phyloP scores from a whole-genome alignment of 2,797 vertebrate genomes.

The Dendrocincla fuliginosa region DNA sequence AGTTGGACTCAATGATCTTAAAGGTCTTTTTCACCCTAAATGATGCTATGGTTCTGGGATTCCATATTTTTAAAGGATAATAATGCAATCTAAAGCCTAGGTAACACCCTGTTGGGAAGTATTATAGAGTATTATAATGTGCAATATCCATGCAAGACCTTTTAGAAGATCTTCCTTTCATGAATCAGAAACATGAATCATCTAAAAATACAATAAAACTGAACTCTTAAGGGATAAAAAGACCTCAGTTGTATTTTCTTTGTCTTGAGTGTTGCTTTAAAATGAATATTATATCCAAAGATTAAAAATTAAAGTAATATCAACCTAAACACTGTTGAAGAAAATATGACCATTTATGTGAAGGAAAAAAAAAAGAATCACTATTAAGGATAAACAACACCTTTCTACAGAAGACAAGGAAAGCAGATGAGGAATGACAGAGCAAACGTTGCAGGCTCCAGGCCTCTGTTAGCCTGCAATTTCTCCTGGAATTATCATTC shows the following conservation, averaged over 20 bases:
- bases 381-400: background rate
- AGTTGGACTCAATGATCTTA: background rate
- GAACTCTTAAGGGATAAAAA: background rate
- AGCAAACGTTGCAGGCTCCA: background rate
- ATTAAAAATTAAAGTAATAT: background rate
- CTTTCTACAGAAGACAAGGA: background rate
- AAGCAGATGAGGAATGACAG: background rate
- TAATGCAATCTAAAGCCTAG: background rate
- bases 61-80: background rate
- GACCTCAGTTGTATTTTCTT: fast-evolving
- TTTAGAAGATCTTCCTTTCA: background rate
- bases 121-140: background rate
- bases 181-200: background rate
- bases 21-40: background rate
- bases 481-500: background rate
- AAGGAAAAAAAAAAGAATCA: background rate
- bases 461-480: background rate
- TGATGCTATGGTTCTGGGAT: background rate
- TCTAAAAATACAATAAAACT: background rate
- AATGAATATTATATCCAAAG: background rate
- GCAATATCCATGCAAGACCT: background rate
- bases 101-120: background rate
- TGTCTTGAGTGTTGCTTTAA: background rate
- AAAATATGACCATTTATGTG: background rate
- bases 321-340: background rate